Base-by-base conservation (phyloP, 2,797 vertebrate genomes). In the Taeniopygia guttata region DNA sequence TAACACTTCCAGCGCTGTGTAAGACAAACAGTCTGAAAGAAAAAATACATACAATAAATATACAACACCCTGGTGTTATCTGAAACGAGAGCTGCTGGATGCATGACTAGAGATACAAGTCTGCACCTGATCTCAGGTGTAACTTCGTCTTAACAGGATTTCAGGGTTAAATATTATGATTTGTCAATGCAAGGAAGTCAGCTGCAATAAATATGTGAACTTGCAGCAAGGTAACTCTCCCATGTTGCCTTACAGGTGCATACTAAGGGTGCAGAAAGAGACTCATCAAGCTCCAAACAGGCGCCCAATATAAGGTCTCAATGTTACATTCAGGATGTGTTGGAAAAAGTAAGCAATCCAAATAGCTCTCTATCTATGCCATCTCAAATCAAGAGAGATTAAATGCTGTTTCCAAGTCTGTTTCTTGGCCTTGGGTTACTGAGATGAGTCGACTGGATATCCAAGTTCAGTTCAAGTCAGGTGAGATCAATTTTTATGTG, bases 21-120 rank as follows among this genome's bases (percentile, higher is more conserved):
- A 98, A 75, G 98, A 99, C 84, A 99, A 97, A 95, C 99, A 99
- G 78, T 99, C 99, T 99, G 98, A 40, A 95, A 97, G 89, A 89
- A 93, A 80, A 80, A 83, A 79, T 6, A 56, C 9, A 64, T 27
- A 56, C 23, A 48, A 36, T 48, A 51, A 84, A 42, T n/a, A 83
- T 3, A 88, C 15, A 66, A 22, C 64, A 34, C 26, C 42, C 16
- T 30, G 22, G n/a, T 26, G n/a, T 56, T 62, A 52, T 4, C 54
- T 56, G 38, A 66, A 79, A 40, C 25, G 15, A 60, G 12, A 85
- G 46, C 60, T 93, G 79, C 51, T 69, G 73, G 16, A 7, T 5
- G 43, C 48, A 48, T 1, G 4, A 29, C 43, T 55, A 19, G 20
- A 69, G 68, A 82, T 30, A 52, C 12, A 69, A 30, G 86, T 40